These are phyloP conservation scores for Lathamus discolor DNA, from an alignment of 2,113 vertebrate species.

Conservation along the genomic window DNA sequence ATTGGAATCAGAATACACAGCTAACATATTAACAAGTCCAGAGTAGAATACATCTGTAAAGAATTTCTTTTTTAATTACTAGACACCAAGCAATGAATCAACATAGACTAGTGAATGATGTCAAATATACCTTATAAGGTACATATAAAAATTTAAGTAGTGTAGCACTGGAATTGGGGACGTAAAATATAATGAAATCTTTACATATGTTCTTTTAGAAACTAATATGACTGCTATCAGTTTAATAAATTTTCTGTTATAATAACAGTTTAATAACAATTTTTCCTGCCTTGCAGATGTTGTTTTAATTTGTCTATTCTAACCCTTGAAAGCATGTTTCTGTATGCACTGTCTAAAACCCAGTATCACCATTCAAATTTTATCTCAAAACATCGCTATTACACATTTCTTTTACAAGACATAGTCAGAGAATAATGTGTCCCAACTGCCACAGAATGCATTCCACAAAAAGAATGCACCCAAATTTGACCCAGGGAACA, in stretches of 20 bases:
- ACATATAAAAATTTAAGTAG: background rate
- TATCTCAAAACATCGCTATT: background rate
- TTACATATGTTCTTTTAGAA: background rate
- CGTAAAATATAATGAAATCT: background rate
- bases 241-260: background rate
- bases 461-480: constrained; percentile 16
- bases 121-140: background rate
- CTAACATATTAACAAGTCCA: background rate
- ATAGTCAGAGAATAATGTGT: background rate
- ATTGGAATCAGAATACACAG: background rate
- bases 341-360: background rate
- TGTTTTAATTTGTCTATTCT: background rate
- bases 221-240: background rate
- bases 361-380: background rate
- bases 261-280: background rate
- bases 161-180: background rate
- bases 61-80: background rate
- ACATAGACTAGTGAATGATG: background rate
- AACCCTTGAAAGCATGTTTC: background rate
- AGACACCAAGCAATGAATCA: background rate
- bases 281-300: background rate
- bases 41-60: background rate
- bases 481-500: constrained; percentile 37
- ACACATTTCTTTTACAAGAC: background rate
- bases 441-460: constrained; percentile 7